Conservation (phyloP, 2,797 vertebrate genomes). For the Sciaenops ocellatus region DNA sequence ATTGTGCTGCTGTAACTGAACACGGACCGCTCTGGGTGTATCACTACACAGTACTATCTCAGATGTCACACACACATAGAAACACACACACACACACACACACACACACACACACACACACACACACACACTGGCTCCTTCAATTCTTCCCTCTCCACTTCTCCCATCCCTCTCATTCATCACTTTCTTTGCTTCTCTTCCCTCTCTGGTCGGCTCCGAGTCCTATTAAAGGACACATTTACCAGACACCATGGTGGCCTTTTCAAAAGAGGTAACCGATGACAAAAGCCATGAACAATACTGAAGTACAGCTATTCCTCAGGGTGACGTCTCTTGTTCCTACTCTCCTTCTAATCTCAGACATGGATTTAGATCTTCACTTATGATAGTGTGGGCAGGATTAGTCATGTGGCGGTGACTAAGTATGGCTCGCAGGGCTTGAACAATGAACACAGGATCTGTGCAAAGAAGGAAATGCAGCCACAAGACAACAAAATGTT, state of each 20-base stretch:
- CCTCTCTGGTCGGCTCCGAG: not conserved
- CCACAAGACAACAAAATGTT: conserved; percentile 14
- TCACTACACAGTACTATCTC: conserved; percentile 66
- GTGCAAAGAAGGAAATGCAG: conserved; percentile 39
- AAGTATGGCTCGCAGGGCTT: conserved; percentile 57
- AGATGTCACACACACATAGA: conserved; percentile 44
- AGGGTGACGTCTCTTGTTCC: conserved; percentile 52
- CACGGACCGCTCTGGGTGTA: conserved; percentile 57
- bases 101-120: conserved; percentile 25
- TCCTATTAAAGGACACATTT: conserved; percentile 44
- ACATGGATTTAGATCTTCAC: conserved; percentile 72
- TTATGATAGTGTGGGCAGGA: conserved; percentile 73
- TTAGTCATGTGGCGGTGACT: conserved; percentile 77
- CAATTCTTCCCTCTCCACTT: conserved; percentile 19
- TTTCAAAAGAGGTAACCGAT: conserved; percentile 32
- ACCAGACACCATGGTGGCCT: conserved; percentile 29
- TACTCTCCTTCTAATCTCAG: conserved; percentile 64
- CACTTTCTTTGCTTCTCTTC: conserved; percentile 27
- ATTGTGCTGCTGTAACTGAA: conserved; percentile 72
- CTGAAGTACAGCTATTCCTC: conserved; percentile 39
- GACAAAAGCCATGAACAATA: conserved; percentile 55
- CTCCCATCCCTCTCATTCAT: conserved; percentile 36
- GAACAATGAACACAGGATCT: conserved; percentile 49
- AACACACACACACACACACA: conserved; percentile 29
- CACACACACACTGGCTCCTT: conserved; percentile 11